Evolutionary conservation across 2,797 vertebrate genomes (phyloP).

Genomic region (Selene dorsalis): DNA sequence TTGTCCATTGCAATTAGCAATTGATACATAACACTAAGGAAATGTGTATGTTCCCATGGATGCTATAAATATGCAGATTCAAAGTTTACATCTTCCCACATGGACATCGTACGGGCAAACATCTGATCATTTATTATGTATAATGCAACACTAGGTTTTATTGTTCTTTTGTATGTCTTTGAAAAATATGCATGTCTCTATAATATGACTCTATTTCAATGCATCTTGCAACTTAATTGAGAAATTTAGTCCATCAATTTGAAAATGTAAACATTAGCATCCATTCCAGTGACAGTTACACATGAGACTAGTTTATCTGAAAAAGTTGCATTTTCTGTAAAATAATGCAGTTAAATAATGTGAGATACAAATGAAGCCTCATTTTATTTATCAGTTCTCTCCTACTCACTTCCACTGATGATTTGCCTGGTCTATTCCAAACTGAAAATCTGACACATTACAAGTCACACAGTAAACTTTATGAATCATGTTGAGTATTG

Average conservation of each 20-base stretch:
- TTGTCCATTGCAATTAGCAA: conserved; percentile 9
- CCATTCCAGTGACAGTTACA: conserved; percentile 15
- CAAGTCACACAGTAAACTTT: conserved; percentile 28
- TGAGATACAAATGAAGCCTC: conserved; percentile 25
- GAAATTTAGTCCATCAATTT: too few species aligned
- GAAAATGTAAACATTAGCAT: conserved; percentile 11
- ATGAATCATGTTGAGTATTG: conserved; percentile 42
- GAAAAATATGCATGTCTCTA: too few species aligned
- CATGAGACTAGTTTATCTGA: conserved; percentile 17
- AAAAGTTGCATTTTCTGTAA: conserved; percentile 25
- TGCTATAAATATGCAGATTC: conserved; percentile 15
- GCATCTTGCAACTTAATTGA: too few species aligned
- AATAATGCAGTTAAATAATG: conserved; percentile 1
- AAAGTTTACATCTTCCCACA: too few species aligned
- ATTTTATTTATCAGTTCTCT: neutral
- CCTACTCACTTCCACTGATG: neutral
- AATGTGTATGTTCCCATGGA: conserved; percentile 33
- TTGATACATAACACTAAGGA: conserved; percentile 36
- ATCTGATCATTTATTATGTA: too few species aligned
- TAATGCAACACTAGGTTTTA: too few species aligned
- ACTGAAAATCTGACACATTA: conserved; percentile 17
- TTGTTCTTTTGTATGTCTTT: too few species aligned
- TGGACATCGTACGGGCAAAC: too few species aligned
- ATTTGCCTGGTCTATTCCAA: neutral
- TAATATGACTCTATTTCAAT: too few species aligned